phyloP scores from a whole-genome alignment of 2,113 vertebrate genomes.

The Triplophysa rosa region DNA sequence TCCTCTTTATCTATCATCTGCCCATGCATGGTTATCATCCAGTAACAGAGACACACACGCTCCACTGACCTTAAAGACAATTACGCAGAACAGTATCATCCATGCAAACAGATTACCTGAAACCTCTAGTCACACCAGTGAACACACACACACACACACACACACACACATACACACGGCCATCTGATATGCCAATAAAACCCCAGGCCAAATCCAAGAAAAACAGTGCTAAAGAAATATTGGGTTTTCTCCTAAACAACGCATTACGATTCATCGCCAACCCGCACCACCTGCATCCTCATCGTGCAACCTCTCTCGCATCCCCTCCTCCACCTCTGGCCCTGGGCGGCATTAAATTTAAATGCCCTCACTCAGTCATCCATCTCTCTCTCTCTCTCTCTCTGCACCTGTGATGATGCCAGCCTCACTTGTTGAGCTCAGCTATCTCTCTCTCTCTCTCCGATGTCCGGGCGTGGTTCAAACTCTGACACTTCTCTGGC shows the following conservation, averaged over 20 bases:
- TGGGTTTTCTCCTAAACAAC: slow-evolving; percentile 31
- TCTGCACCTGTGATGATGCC: slow-evolving; percentile 27
- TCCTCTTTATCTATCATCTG: slow-evolving; percentile 13
- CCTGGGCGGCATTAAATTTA: slow-evolving; percentile 40
- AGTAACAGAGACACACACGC: slow-evolving; percentile 29
- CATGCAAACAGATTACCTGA: slow-evolving; percentile 26
- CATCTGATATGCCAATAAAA: neutral
- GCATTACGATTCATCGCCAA: slow-evolving; percentile 41
- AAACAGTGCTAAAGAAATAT: neutral
- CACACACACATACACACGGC: neutral
- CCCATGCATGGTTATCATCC: slow-evolving; percentile 25
- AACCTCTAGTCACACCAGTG: neutral
- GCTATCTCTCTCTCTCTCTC: slow-evolving; percentile 41
- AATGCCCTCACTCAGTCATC: slow-evolving; percentile 35
- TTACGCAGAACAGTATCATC: slow-evolving; percentile 28
- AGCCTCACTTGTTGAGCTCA: slow-evolving; percentile 45
- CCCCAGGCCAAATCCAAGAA: neutral
- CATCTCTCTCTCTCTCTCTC: slow-evolving; percentile 29
- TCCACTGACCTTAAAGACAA: slow-evolving; percentile 29
- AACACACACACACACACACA: slow-evolving; percentile 4
- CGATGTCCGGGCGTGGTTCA: slow-evolving; percentile 37
- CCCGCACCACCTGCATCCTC: slow-evolving; percentile 26
- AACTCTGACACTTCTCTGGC: slow-evolving; percentile 45
- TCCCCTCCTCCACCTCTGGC: neutral
- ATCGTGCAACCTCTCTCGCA: neutral